Evolutionary conservation across 2,888 invertebrate species (phyloP).

Genomic region (Caenorhabditis sp.): DNA sequence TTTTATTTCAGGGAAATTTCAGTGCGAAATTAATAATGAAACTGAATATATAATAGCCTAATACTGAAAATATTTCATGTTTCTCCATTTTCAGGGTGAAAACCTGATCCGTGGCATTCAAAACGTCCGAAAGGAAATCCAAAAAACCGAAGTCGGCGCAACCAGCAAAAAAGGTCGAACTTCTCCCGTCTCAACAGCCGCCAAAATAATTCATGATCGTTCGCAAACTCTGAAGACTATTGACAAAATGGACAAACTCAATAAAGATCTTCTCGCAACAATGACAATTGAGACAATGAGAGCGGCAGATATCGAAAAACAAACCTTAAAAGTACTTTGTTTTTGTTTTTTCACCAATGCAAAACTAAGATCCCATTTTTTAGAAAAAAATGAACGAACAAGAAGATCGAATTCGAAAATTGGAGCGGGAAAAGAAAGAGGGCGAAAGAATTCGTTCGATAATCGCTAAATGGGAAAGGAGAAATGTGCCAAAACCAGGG

Average conservation of each 20-base stretch:
- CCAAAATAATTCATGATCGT: conserved; percentile 32
- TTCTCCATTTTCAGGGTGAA: conserved; percentile 26
- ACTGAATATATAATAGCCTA: no score
- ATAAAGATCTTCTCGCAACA: conserved; percentile 45
- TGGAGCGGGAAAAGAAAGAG: conserved; percentile 50
- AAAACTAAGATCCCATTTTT: conserved; percentile 3
- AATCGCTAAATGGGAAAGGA: conserved; percentile 42
- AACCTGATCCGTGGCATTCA: conserved; percentile 30
- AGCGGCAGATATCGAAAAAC: conserved; percentile 47
- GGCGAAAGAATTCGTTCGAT: conserved; percentile 39
- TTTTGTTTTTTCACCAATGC: not conserved
- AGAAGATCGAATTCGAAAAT: conserved; percentile 40
- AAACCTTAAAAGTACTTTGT: conserved; percentile 27
- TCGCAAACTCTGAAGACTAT: conserved; percentile 31
- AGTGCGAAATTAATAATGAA: no score
- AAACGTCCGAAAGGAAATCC: conserved; percentile 25
- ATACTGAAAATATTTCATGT: no score
- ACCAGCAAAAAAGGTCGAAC: not conserved
- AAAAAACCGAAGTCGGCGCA: not conserved
- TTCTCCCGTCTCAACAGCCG: conserved; percentile 16
- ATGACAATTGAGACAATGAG: conserved; percentile 50
- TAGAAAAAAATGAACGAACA: conserved; percentile 46
- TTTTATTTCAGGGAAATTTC: no score
- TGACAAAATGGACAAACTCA: conserved; percentile 45
- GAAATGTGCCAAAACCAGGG: conserved; percentile 23